Evolutionary conservation across 2,797 vertebrate species (phyloP).

Genomic region (Taeniopygia guttata): DNA sequence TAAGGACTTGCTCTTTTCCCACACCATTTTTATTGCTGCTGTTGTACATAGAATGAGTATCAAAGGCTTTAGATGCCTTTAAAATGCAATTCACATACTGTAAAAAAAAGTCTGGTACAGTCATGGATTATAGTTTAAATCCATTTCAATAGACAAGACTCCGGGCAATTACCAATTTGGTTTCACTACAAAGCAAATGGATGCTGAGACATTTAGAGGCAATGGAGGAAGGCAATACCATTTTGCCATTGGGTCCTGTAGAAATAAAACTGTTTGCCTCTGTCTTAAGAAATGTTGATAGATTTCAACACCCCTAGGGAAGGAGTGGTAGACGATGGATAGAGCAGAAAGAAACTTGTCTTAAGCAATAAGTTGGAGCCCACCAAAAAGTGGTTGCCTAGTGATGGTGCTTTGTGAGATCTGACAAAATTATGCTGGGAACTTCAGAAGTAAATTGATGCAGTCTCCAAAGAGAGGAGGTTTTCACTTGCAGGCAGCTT

Average conservation of each 20-base stretch:
- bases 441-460: neutral
- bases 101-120: neutral
- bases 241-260: neutral
- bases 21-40: neutral
- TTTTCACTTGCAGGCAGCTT: neutral
- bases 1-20: neutral
- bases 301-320: conserved; percentile 1
- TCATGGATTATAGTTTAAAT: neutral
- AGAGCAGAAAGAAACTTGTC: conserved; percentile 28
- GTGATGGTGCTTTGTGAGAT: conserved; percentile 5
- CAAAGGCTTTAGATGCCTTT: neutral
- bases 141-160: neutral
- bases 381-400: conserved; percentile 37
- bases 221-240: conserved; percentile 8
- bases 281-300: conserved; percentile 31
- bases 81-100: neutral
- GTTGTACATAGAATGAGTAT: neutral
- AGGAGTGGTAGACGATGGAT: neutral
- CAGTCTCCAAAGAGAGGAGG: neutral
- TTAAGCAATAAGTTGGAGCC: conserved; percentile 17
- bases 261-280: conserved; percentile 40
- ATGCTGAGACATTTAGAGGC: neutral
- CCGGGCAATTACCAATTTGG: neutral
- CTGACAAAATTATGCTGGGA: neutral
- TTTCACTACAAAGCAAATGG: neutral